Conservation (phyloP, 2,888 invertebrate genomes). For the Caenorhabditis plicata region DNA sequence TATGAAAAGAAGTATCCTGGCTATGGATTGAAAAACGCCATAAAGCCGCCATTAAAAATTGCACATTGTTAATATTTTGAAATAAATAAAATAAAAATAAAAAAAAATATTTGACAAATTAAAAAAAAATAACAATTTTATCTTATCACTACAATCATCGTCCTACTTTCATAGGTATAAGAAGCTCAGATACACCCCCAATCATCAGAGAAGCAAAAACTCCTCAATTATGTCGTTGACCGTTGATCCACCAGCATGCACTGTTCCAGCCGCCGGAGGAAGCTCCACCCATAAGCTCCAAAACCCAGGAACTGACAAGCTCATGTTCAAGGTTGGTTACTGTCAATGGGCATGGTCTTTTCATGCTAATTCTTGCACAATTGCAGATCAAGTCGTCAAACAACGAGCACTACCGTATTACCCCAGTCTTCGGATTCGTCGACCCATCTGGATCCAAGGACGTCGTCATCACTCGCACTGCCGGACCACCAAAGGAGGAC, state of each 20-base stretch:
- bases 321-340: slow-evolving; percentile 17
- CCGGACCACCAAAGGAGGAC: slow-evolving; percentile 35
- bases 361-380: background rate
- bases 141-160: too few relatives aligned
- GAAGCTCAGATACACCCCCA: too few relatives aligned
- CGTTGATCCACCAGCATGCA: slow-evolving; percentile 38
- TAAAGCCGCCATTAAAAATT: too few relatives aligned
- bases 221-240: slow-evolving; percentile 43
- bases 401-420: slow-evolving; percentile 46
- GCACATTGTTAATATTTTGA: too few relatives aligned
- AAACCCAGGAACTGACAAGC: slow-evolving; percentile 30
- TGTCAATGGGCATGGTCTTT: background rate
- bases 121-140: too few relatives aligned
- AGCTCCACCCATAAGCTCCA: slow-evolving; percentile 23
- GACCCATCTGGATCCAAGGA: slow-evolving; percentile 34
- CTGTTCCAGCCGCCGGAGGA: slow-evolving; percentile 41
- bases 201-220: too few relatives aligned
- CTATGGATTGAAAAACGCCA: too few relatives aligned
- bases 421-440: slow-evolving; percentile 49
- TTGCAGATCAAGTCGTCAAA: slow-evolving; percentile 45
- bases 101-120: too few relatives aligned
- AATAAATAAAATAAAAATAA: too few relatives aligned
- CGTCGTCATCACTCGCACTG: slow-evolving; percentile 34
- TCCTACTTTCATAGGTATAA: too few relatives aligned
- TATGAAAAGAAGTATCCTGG: too few relatives aligned